These are phyloP conservation scores for Carduelis carduelis DNA, from an alignment of 2,797 vertebrate genomes.

Conservation along the genomic window DNA sequence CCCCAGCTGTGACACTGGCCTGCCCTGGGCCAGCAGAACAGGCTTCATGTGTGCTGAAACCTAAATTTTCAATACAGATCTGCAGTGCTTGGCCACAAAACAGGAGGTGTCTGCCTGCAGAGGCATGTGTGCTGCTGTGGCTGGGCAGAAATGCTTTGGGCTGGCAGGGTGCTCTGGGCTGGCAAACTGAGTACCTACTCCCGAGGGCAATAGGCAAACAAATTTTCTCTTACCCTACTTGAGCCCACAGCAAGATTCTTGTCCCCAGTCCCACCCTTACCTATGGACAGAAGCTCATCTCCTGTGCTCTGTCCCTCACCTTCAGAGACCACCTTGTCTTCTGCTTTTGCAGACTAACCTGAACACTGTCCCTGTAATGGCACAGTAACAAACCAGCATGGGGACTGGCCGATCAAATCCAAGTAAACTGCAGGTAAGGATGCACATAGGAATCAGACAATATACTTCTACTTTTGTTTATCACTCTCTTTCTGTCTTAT, in stretches of 20 bases:
- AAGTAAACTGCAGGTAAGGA: neutral
- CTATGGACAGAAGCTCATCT: neutral
- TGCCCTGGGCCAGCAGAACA: neutral
- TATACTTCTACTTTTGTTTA: neutral
- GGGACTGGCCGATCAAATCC: neutral
- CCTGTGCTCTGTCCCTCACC: neutral
- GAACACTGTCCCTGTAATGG: neutral
- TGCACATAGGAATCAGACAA: neutral
- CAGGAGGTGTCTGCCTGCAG: fast-evolving
- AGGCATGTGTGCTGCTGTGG: fast-evolving
- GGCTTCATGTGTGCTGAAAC: neutral
- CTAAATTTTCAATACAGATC: neutral
- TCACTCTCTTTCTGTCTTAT: neutral
- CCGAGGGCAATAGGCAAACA: neutral
- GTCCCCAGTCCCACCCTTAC: neutral
- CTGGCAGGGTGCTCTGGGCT: neutral
- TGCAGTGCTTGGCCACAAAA: neutral
- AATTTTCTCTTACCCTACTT: neutral
- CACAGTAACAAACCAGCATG: neutral
- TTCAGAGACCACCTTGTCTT: neutral
- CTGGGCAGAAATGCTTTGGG: neutral
- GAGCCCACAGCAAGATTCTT: neutral
- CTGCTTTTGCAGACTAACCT: neutral
- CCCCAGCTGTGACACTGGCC: fast-evolving
- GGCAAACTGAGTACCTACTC: neutral